Evolutionary conservation across 2,888 invertebrate species (phyloP).

Genomic region (Parnassius apollo): DNA sequence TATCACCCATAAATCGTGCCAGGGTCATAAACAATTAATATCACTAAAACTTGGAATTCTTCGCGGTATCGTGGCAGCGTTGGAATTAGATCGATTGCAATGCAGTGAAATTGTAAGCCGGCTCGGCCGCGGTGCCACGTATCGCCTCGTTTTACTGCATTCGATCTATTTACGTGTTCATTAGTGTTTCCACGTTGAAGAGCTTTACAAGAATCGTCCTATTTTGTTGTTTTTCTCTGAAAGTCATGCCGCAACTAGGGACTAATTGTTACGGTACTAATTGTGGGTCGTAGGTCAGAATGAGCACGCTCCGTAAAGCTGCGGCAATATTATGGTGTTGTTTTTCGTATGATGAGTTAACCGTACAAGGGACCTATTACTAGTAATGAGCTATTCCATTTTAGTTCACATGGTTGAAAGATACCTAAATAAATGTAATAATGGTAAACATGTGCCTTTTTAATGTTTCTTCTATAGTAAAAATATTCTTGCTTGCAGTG

Average conservation of each 20-base stretch:
- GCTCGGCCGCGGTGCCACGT: constrained; percentile 35
- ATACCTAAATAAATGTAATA: too few relatives aligned
- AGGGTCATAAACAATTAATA: constrained; percentile 33
- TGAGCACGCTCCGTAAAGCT: too few relatives aligned
- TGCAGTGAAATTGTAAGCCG: constrained; percentile 66
- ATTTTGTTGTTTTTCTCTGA: neutral
- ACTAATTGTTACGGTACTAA: too few relatives aligned
- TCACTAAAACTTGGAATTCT: constrained; percentile 39
- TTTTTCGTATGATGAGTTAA: too few relatives aligned
- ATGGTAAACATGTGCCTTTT: too few relatives aligned
- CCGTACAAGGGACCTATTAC: too few relatives aligned
- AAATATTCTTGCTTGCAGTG: too few relatives aligned
- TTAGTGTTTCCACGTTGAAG: constrained; percentile 2
- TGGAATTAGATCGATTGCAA: constrained; percentile 62
- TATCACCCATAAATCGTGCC: constrained; percentile 4
- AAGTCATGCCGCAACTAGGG: neutral
- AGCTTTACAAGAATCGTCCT: constrained; percentile 1
- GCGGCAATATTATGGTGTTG: too few relatives aligned
- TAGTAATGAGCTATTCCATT: too few relatives aligned
- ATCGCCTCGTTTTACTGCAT: constrained; percentile 63
- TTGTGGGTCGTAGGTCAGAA: too few relatives aligned
- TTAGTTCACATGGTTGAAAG: too few relatives aligned
- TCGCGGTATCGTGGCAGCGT: constrained; percentile 41
- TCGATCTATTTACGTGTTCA: constrained; percentile 73
- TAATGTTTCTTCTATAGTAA: too few relatives aligned